phyloP scores from a whole-genome alignment of 35 echinoderm and acorn worm species.

The Acanthaster planci region DNA sequence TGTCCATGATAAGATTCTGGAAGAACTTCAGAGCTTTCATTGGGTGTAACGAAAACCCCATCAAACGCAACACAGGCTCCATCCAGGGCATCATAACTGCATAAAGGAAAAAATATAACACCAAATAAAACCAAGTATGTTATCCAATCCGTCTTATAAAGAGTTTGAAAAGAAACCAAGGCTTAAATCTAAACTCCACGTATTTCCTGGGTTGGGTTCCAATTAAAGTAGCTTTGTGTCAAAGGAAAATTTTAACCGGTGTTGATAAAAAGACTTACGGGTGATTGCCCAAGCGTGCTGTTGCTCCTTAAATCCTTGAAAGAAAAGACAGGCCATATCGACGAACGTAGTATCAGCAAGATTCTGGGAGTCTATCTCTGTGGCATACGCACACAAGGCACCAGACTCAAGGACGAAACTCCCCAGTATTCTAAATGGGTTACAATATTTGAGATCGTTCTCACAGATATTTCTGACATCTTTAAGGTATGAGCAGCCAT shows the following conservation, averaged over 20 bases:
- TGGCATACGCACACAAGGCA: neutral
- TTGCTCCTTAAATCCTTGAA: conserved; percentile 3
- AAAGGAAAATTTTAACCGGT: too few relatives aligned
- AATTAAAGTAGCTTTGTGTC: too few relatives aligned
- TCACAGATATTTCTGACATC: too few relatives aligned
- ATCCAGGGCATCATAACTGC: conserved; percentile 6
- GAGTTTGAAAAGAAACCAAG: too few relatives aligned
- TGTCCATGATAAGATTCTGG: neutral
- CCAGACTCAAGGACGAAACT: neutral
- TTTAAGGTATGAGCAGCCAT: too few relatives aligned
- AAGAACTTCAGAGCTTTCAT: neutral
- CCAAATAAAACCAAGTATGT: too few relatives aligned
- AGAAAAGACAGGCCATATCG: neutral
- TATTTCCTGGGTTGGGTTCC: too few relatives aligned
- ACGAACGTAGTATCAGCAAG: neutral
- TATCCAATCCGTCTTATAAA: too few relatives aligned
- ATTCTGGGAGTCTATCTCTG: neutral
- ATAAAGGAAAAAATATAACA: neutral
- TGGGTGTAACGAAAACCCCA: neutral
- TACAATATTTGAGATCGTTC: too few relatives aligned
- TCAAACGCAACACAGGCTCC: neutral
- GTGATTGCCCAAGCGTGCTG: neutral
- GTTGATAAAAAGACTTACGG: neutral
- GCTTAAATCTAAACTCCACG: too few relatives aligned
- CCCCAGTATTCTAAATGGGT: neutral